Base-by-base conservation (phyloP, 2,888 invertebrate genomes). In the Drosophila rubida region DNA sequence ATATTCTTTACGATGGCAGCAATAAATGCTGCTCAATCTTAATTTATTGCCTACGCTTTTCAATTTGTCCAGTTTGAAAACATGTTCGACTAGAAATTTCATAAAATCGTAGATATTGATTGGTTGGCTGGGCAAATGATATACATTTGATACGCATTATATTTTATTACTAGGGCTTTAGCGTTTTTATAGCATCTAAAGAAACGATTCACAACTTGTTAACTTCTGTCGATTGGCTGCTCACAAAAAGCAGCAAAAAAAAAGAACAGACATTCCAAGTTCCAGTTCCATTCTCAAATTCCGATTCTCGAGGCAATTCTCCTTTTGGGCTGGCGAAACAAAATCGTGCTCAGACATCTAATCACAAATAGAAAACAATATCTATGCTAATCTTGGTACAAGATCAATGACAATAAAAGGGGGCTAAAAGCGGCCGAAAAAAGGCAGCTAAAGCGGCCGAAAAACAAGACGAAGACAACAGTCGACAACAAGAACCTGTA, bases 351-450 rank as follows among this genome's bases (percentile, higher is more conserved):
- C 60, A 69, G 69, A 65, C 80, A 89, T 85, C 89, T 85, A 87
- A 85, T 85, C 84, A 77, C 80, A 75, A 89, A 87, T 76, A 74
- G 74, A 87, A 78, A 81, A 88, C 88, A 84, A 76, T 82, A 89
- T 89, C 84, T 89, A 85, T 89, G 86, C 83, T 89, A 89, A 85
- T 85, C 84, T 87, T 27, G 61, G 19, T 75, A 85, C 84, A 85
- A 89, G 84, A 85, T 85, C 84, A 83, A 88, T 88, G 84, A 87
- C 86, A 87, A 87, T 87, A 87, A 84, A 88, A 82, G 64, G 80
- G 67, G 64, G 65, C 60, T 59, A 62, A 61, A 44, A 59, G 63
- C 25, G 46, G 32, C 23, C 19, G 7, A 55, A 62, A 48, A 62
- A 35, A 46, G 25, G 25, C 25, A 25, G 25, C 25, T 6, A 7